These are phyloP conservation scores for Puntigrus tetrazona DNA, from an alignment of 2,113 vertebrate genomes.

Conservation along the genomic window DNA sequence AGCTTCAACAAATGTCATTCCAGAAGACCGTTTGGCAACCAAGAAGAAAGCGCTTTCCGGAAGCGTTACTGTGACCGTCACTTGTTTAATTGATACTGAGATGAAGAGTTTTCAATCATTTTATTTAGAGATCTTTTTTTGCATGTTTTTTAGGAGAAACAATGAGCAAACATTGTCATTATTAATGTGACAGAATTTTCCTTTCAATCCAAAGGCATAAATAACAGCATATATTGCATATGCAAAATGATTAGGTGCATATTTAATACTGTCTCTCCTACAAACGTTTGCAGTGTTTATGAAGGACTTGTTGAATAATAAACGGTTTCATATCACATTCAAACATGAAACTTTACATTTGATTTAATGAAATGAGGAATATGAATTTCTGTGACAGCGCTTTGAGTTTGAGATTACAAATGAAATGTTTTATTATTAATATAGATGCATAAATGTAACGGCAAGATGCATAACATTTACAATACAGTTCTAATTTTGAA, in stretches of 20 bases:
- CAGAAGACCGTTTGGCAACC: background rate
- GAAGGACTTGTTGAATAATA: background rate
- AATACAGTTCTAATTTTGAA: background rate
- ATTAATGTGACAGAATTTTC: background rate
- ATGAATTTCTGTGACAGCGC: too few species aligned
- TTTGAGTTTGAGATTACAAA: too few species aligned
- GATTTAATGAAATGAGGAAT: background rate
- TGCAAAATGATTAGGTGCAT: too few species aligned
- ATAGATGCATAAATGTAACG: too few species aligned
- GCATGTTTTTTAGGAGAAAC: background rate
- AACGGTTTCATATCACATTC: background rate
- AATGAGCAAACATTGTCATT: background rate
- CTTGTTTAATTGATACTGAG: background rate
- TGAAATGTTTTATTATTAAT: too few species aligned
- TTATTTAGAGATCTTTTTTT: too few species aligned
- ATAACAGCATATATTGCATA: background rate
- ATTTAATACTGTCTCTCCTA: too few species aligned
- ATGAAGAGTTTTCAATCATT: background rate
- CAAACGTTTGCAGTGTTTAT: background rate
- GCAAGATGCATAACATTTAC: too few species aligned
- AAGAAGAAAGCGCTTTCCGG: background rate
- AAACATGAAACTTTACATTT: background rate
- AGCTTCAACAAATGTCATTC: background rate
- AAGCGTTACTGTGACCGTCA: background rate
- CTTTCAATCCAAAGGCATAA: background rate